A percentile compares a stretch with the other conserved stretches of the same genome.
phyloP scores from a whole-genome alignment of 2,113 vertebrate genomes.

The Nannospalax galili region DNA sequence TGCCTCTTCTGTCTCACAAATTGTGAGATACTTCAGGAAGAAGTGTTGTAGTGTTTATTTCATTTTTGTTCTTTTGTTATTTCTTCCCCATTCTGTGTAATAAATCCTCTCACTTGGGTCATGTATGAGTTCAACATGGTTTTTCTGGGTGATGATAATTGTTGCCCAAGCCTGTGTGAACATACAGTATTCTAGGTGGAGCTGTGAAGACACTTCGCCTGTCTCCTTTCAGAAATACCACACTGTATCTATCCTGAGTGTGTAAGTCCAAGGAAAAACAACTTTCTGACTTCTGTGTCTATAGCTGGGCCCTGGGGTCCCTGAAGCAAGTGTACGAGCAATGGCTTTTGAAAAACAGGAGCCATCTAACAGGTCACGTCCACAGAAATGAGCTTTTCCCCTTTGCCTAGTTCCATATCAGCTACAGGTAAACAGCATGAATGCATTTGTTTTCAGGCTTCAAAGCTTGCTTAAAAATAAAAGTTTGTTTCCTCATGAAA shows the following conservation, averaged over 20 bases:
- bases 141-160: neutral
- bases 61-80: neutral
- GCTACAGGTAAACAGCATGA: neutral
- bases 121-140: neutral
- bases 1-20: neutral
- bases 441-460: constrained; percentile 24
- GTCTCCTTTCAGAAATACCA: neutral
- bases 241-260: neutral
- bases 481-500: constrained; percentile 22
- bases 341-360: neutral
- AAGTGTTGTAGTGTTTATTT: neutral
- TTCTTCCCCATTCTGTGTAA: neutral
- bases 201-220: neutral
- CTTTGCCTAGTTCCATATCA: neutral
- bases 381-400: neutral
- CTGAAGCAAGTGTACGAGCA: neutral
- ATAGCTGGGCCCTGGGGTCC: neutral
- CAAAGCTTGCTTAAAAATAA: constrained; percentile 30
- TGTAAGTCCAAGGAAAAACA: neutral
- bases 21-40: neutral
- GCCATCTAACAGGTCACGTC: neutral
- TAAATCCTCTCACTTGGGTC: neutral
- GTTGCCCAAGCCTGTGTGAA: neutral
- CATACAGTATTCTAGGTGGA: neutral
- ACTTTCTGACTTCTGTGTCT: neutral